Evolutionary conservation across 2,888 invertebrate genomes (phyloP), one percentile per base, ranked within the genome.

Genomic region (Cephus spinipes): DNA sequence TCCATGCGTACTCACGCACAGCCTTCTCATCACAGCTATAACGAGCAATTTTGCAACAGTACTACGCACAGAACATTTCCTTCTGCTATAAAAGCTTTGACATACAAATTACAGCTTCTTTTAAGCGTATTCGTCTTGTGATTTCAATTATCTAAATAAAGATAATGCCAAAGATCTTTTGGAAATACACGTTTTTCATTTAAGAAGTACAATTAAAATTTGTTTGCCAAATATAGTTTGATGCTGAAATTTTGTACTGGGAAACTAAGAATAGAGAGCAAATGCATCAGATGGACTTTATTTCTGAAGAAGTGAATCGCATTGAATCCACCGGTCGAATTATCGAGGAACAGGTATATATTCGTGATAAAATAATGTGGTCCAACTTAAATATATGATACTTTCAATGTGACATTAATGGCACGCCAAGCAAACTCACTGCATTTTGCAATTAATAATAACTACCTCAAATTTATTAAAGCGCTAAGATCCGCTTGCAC

Each of bases 181-280:
- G 23, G 23, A 55, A 23, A 23, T 55, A 31, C 31, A 71, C 71
- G 80, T 83, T 86, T 75, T 78, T 55, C 15, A 9, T 55, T 55
- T 23, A 40, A 40, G 40, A 23, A 55, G 55, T 55, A 23, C 55
- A 55, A 55, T 79, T 76, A 79, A 35, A 69, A 73, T 80, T 68
- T 76, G 35, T 68, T 79, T 90, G 91, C 76, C 89, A 55, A 55
- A 55, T 55, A 55, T 23, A 97, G 97, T 97, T 94, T 90, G 97
- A 98, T 92, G 96, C 97, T 36, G 98, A 98, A 94, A 98, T 98
- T 85, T 95, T 96, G 35, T 97, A 95, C 91, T 96, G 97, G 95
- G 98, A 98, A 92, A 95, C 95, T 79, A 97, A 97, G 91, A 96
- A 97, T 81, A 94, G 96, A 74, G 97, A 98, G 89, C 97, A 97